A percentile compares a stretch with the other conserved stretches of the same genome.
phyloP scores from a whole-genome alignment of 1,140 invertebrate genomes.

The Drosophila parvula region DNA sequence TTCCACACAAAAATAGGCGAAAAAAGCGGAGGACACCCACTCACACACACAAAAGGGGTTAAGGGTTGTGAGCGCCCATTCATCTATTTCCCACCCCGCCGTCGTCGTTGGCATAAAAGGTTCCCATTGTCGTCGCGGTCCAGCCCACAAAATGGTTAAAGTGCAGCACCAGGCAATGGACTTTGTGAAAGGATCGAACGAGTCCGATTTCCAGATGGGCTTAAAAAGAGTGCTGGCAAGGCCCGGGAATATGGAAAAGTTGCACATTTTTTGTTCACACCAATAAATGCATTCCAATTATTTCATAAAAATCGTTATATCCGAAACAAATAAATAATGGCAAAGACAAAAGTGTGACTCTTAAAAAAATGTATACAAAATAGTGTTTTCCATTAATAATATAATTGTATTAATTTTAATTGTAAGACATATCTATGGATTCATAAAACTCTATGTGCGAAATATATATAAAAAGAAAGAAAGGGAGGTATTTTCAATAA shows the following conservation, averaged over 20 bases:
- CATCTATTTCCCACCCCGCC: conserved; percentile 53
- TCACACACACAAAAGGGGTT: conserved; percentile 12
- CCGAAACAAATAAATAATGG: conserved; percentile 1
- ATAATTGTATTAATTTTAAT: background rate
- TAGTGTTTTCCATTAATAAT: background rate
- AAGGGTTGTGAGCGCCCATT: conserved; percentile 50
- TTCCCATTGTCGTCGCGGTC: conserved; percentile 41
- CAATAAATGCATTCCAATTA: conserved; percentile 29
- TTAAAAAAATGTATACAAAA: background rate
- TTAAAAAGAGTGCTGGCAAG: conserved; percentile 1
- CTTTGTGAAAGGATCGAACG: conserved; percentile 26
- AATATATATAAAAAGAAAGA: background rate
- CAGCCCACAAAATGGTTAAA: conserved; percentile 50
- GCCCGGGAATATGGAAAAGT: conserved; percentile 9
- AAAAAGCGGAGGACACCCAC: conserved; percentile 17
- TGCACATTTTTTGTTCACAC: background rate
- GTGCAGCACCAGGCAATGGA: conserved; percentile 34
- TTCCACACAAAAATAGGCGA: conserved; percentile 46
- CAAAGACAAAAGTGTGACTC: background rate
- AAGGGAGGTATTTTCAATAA: too few relatives aligned
- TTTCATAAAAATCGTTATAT: conserved; percentile 14
- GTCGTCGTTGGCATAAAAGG: conserved; percentile 20
- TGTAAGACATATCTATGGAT: background rate
- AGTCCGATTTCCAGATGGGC: conserved; percentile 20
- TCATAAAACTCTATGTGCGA: too few relatives aligned